Evolutionary conservation across 2,888 invertebrate genomes (phyloP), one percentile per base, ranked within the genome.

Genomic region (Cryptocheilus praepositus): DNA sequence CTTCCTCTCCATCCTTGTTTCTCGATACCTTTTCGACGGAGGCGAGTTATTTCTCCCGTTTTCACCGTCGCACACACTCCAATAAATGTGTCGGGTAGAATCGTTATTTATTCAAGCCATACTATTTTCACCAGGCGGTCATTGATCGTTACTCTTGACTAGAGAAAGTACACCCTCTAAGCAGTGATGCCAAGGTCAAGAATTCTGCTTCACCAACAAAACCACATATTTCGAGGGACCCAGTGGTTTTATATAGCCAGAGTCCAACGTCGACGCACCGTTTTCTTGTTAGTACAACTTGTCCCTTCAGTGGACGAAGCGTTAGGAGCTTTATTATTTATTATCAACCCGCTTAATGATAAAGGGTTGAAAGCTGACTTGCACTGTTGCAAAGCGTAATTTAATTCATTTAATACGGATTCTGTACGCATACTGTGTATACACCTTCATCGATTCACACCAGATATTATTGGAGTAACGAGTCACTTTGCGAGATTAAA

Each of bases 401-500:
- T 36, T 36, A 4, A 7, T 2, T 36, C 8, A 11, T 11, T 11
- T 36, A 36, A 36, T 36, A 36, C 11, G 11, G 36, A 36, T 36
- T 36, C 11, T 36, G 1, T 11, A 7, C 36, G 1, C 8, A 11
- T 11, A 36, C 3, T 36, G 1, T 36, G 3, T 25, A 5, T 25
- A 5, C 36, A 36, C 13, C 7, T 36, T 36, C 36, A 11, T 36
- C 36, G 13, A 36, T 11, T 1, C 11, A 11, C 36, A 4, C 8
- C 36, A 11, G 7, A 36, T 11, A 36, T 4, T 11, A 11, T 7
- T 11, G 8, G 4, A 11, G 13, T 1, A 36, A 36, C 3, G 36
- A 36, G 1, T 61, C 69, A 79, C 82, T 81, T 58, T 68, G 59
- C 45, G 8, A 81, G 80, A 82, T 81, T n/a, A 69, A 71, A 72